A percentile compares a stretch with the other conserved stretches of the same genome.
phyloP scores from a whole-genome alignment of 2,888 invertebrate genomes.

The Rhyacophila evoluta region DNA sequence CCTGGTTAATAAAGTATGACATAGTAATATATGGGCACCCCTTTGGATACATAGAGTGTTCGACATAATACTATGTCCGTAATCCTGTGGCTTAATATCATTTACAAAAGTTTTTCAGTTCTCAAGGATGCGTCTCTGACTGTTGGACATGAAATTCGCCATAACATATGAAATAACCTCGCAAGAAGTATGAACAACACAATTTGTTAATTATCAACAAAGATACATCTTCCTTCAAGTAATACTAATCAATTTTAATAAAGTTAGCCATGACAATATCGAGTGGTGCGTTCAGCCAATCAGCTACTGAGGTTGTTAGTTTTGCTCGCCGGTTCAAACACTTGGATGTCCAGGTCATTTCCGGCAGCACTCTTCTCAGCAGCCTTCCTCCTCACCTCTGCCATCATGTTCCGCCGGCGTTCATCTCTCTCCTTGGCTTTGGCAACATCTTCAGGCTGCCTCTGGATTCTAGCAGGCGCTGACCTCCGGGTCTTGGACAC shows the following conservation, averaged over 20 bases:
- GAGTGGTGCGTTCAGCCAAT: background rate
- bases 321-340: conserved; percentile 6
- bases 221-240: background rate
- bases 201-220: background rate
- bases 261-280: background rate
- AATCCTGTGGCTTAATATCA: too few species aligned
- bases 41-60: too few species aligned
- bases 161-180: too few species aligned
- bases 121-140: too few species aligned
- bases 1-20: too few species aligned
- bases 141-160: too few species aligned
- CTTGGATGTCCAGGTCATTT: background rate
- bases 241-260: background rate
- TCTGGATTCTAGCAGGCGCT: conserved; percentile 28
- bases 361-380: background rate
- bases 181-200: background rate
- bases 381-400: background rate
- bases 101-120: too few species aligned
- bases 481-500: conserved; percentile 30
- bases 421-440: conserved; percentile 50
- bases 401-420: conserved; percentile 41
- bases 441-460: background rate
- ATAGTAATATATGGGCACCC: too few species aligned
- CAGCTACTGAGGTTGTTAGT: background rate
- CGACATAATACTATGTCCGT: too few species aligned